Base-by-base conservation (phyloP, 2,113 vertebrate species). In the Cynopterus brachyotis region DNA sequence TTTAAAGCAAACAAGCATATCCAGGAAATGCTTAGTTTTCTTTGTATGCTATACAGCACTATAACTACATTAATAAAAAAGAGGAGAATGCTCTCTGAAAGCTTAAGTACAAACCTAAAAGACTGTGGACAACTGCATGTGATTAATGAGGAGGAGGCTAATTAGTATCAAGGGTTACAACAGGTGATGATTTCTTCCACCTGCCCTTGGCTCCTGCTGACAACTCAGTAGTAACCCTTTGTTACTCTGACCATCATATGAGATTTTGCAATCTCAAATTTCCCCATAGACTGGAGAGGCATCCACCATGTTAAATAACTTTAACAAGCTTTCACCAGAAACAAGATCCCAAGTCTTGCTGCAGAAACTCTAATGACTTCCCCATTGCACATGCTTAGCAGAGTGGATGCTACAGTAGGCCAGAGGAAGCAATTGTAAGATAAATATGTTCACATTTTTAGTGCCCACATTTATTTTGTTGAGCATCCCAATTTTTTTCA, bases 141-240 rank as follows among this genome's bases (percentile, higher is more conserved):
- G 94, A 97, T 98, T 98, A 98, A 97, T 96, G 94, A 98, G 96
- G 91, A 97, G 93, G 40, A 98, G 42, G 67, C 89, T 98, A 98
- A 98, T 98, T 97, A 98, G 97, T 83, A 87, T 45, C 83, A 94
- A 97, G 91, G 82, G 70, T 76, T 91, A 92, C 40, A 97, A 91
- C 94, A 98, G 97, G 95, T 97, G 95, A 95, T 79, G 96, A 64
- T 89, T 97, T 97, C 79, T 50, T 98, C 97, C 96, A 98, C 89
- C 86, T 98, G 96, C 70, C 89, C 86, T 91, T 91, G 94, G 96
- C 96, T 98, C 91, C 97, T 97, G 96, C 96, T 98, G 93, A 97
- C 70, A 96, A 67, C 76, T 96, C 72, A 2, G 4, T 4, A 16
- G 79, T 94, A 78, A 96, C 32, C 94, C 80, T 95, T 87, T 67